Evolutionary conservation across 2,888 invertebrate species (phyloP).

Genomic region (Mesodorylaimus sp.): DNA sequence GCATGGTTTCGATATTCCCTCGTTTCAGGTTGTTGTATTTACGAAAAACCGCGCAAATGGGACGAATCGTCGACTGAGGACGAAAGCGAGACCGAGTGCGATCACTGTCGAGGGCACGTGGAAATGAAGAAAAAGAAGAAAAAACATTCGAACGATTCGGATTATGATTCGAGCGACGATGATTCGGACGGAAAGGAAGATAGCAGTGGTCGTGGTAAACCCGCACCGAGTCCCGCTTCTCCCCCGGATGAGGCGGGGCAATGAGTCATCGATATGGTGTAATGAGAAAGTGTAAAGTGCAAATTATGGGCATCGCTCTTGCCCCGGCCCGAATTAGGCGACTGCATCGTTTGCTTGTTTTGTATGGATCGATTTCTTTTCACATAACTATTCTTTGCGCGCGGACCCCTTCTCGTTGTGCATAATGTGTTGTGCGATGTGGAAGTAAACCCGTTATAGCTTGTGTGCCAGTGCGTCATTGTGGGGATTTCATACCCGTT

Average conservation of each 20-base stretch:
- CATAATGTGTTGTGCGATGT: no score
- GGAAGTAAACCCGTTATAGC: no score
- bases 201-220: not conserved
- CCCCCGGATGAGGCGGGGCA: not conserved
- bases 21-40: conserved; percentile 68
- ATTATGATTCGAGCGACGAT: not conserved
- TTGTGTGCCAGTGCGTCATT: no score
- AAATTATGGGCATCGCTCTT: no score
- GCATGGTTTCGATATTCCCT: conserved; percentile 9
- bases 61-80: conserved; percentile 70
- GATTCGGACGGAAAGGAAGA: not conserved
- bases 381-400: no score
- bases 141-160: not conserved
- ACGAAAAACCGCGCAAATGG: conserved; percentile 67
- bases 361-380: no score
- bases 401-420: no score
- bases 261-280: not conserved
- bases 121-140: conserved; percentile 38
- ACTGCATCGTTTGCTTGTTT: no score
- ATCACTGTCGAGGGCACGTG: conserved; percentile 64
- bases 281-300: no score
- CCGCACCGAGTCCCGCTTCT: not conserved
- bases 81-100: conserved; percentile 53
- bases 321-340: no score
- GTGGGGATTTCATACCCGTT: no score